Conservation (phyloP, 2,888 invertebrate genomes). For the Cheilosia scutellata region DNA sequence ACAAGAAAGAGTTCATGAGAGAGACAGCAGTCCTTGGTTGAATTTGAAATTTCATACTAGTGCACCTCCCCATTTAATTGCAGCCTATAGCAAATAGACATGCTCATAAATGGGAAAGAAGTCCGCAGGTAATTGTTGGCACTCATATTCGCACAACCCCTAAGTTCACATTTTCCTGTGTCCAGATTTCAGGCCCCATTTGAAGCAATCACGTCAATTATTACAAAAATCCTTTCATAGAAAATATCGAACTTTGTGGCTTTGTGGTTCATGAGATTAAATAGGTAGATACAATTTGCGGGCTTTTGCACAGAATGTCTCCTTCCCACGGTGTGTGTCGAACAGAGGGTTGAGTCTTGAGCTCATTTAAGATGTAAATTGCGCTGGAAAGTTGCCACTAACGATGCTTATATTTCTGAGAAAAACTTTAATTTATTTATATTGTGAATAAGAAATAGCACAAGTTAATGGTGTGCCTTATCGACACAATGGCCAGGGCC, state of each 20-base stretch:
- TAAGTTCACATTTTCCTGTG: no score
- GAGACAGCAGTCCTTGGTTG: not conserved
- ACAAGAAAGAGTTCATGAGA: not conserved
- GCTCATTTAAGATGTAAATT: constrained; percentile 47
- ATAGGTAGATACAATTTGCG: not conserved
- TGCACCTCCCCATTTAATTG: not conserved
- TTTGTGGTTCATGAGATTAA: constrained; percentile 9
- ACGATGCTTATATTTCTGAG: not conserved
- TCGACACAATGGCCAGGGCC: no score
- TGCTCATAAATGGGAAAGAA: no score
- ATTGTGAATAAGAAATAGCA: not conserved
- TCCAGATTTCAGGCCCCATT: not conserved
- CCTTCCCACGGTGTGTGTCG: not conserved
- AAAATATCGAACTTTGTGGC: not conserved
- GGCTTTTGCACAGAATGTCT: not conserved
- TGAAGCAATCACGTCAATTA: not conserved
- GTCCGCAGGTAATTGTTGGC: not conserved
- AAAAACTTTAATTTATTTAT: not conserved
- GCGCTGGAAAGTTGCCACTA: not conserved
- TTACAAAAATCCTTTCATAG: not conserved
- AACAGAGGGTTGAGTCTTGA: not conserved
- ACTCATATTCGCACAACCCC: no score
- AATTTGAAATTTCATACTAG: not conserved
- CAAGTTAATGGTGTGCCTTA: not conserved
- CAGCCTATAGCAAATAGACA: not conserved